Base-by-base conservation (phyloP, 2,113 vertebrate species). In the Onychostoma macrolepis region DNA sequence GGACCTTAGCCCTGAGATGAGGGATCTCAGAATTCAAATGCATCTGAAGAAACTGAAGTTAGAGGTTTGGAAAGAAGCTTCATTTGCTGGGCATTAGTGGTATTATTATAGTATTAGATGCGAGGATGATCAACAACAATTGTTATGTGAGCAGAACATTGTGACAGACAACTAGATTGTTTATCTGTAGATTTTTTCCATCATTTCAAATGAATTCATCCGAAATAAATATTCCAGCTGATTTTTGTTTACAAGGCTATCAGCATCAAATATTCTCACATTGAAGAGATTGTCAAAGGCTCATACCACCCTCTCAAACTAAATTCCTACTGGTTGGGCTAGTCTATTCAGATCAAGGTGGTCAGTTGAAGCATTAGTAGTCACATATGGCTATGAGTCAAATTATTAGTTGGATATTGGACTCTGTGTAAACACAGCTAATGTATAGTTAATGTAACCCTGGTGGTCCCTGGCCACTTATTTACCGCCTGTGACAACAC, bases 391-490 rank as follows among this genome's bases (percentile, higher is more conserved):
- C 67, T 28, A 2, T 28, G 61, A 65, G 26, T 43, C 21, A 74
- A 74, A 74, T n/a, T 43, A 41, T 74, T 72, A 72, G 17, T 72
- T 74, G 71, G 19, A 74, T 74, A 24, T 33, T 67, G 58, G 58
- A n/a, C 58, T 61, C 58, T 67, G 33, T 33, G 65, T 74, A n/a
- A 36, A 71, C 28, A 7, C 30, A 71, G 15, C 2, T 71, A 21
- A 71, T 71, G 7, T 38, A 21, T 56, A 56, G 53, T 21, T 33
- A 69, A 69, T 33, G 30, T 33, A 69, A 69, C 65, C 26, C 53
- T 56, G 53, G 53, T 56, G 50, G 53, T 56, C 53, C 53, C 9
- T 74, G 19, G 17, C 63, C 26, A 67, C 69, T 38, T 72, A 72
- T 38, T 72, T 36, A 17, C 33, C 7, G 21, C n/a, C 2, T 36